These are phyloP conservation scores for Coreius guichenoti DNA, from an alignment of 2,797 vertebrate species.

Conservation along the genomic window DNA sequence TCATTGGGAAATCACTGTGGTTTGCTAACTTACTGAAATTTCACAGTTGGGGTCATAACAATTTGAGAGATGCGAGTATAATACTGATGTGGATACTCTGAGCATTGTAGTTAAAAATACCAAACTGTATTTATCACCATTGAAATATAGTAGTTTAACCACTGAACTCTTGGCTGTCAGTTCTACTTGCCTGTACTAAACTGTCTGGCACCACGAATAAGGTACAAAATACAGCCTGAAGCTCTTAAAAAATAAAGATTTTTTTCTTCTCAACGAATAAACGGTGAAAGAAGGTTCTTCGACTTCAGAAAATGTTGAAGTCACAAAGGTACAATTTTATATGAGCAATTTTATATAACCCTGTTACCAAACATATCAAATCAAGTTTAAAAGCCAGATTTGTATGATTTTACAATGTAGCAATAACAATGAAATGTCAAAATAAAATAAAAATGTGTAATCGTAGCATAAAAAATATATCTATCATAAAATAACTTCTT, in stretches of 20 bases:
- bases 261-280: neutral
- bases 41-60: slow-evolving; percentile 48
- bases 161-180: neutral
- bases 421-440: neutral
- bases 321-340: neutral
- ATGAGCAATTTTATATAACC: neutral
- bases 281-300: neutral
- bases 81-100: slow-evolving; percentile 4
- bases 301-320: neutral
- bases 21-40: slow-evolving; percentile 54
- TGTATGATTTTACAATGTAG: neutral
- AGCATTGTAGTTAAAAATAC: neutral
- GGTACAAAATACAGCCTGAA: slow-evolving; percentile 1
- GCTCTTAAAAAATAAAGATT: neutral
- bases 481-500: neutral
- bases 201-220: neutral
- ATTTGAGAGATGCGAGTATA: neutral
- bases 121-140: neutral
- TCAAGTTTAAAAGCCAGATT: slow-evolving; percentile 6
- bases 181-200: neutral
- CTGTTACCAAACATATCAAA: neutral
- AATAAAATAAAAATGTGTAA: neutral
- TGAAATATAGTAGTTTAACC: neutral
- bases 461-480: neutral
- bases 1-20: slow-evolving; percentile 41